Evolutionary conservation across 2,797 vertebrate species (phyloP).

Genomic region (Lepidocolaptes lacrymiger): DNA sequence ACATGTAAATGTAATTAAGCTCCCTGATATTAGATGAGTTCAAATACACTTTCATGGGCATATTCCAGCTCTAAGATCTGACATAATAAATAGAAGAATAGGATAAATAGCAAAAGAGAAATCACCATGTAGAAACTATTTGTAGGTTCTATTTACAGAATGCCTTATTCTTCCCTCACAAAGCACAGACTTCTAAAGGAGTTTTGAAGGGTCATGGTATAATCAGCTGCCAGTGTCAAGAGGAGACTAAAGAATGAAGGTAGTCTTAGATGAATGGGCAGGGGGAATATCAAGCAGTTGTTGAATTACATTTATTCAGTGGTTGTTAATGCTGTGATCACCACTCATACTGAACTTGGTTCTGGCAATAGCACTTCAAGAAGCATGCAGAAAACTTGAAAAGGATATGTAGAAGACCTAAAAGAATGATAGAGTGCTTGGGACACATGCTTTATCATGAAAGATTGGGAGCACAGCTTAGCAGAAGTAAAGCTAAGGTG

Average conservation of each 20-base stretch:
- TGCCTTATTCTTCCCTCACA: neutral
- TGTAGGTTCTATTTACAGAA: constrained; percentile 15
- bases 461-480: neutral
- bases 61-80: neutral
- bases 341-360: neutral
- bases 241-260: constrained; percentile 14
- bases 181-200: constrained; percentile 34
- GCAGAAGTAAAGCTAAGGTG: neutral
- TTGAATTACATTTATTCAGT: neutral
- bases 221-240: constrained; percentile 27
- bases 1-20: neutral
- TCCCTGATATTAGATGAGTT: neutral
- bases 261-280: constrained; percentile 24
- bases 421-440: neutral
- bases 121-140: neutral
- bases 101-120: neutral
- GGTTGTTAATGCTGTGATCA: neutral
- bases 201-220: constrained; percentile 31
- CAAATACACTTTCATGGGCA: neutral
- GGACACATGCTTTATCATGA: neutral
- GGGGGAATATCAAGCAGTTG: constrained; percentile 18
- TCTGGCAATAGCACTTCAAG: neutral
- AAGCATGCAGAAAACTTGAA: neutral
- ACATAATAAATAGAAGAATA: neutral
- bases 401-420: neutral